phyloP scores from a whole-genome alignment of 1,140 invertebrate genomes.

The Zaprionus kolodkinae region DNA sequence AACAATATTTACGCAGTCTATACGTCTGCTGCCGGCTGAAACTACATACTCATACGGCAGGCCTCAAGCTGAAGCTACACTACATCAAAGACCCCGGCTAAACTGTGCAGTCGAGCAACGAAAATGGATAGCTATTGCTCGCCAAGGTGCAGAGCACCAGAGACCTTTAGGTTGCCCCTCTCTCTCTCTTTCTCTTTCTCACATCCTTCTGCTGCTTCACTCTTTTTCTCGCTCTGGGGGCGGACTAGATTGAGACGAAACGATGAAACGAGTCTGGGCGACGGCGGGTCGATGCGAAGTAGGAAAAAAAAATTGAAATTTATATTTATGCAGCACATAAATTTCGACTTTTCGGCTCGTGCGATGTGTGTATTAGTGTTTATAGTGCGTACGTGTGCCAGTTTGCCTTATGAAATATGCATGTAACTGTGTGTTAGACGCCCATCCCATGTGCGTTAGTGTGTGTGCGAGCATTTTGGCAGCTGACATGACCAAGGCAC shows the following conservation, averaged over 20 bases:
- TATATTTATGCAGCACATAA: constrained; percentile 81
- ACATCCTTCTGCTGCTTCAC: not conserved
- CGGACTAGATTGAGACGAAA: constrained; percentile 23
- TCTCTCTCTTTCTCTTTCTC: not conserved
- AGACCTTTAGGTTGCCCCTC: not conserved
- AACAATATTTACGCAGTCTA: constrained; percentile 65
- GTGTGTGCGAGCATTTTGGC: constrained; percentile 31
- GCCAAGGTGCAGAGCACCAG: constrained; percentile 13
- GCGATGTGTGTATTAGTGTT: constrained; percentile 55
- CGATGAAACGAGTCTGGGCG: constrained; percentile 19
- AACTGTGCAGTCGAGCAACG: constrained; percentile 21
- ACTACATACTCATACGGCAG: constrained; percentile 51
- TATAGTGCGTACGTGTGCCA: constrained; percentile 58
- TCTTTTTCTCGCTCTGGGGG: not conserved
- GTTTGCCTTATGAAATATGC: constrained; percentile 45
- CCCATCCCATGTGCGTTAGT: constrained; percentile 23
- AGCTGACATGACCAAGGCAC: constrained; percentile 58
- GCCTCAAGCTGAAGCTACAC: constrained; percentile 43
- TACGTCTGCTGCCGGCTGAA: constrained; percentile 40
- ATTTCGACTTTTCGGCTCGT: constrained; percentile 74
- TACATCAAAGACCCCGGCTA: constrained; percentile 39
- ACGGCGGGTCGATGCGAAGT: not conserved
- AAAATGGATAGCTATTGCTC: constrained; percentile 20
- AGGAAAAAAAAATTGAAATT: constrained; percentile 70
- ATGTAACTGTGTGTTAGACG: constrained; percentile 24